A percentile compares a stretch with the other conserved stretches of the same genome.
Conservation (phyloP, 2,797 vertebrate species). For the Percopsis omiscomaycus region DNA sequence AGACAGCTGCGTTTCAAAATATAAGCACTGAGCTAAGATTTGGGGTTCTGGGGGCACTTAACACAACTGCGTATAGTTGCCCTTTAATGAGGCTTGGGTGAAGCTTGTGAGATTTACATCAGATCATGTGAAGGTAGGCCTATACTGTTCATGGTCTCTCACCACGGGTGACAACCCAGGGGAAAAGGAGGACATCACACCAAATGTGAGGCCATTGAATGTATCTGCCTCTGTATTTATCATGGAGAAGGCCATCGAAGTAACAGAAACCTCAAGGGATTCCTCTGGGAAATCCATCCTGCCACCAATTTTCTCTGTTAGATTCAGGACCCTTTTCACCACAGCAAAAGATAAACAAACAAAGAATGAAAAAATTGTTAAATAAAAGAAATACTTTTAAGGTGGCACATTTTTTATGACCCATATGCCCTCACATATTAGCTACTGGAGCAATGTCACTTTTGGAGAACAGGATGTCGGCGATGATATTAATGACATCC, state of each 20-base stretch:
- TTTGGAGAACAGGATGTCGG: constrained; percentile 72
- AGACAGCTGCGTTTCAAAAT: too few species aligned
- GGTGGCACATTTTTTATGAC: not conserved
- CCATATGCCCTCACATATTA: constrained; percentile 75
- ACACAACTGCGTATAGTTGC: too few species aligned
- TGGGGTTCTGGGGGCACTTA: too few species aligned
- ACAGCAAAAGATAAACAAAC: constrained; percentile 16
- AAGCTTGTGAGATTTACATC: too few species aligned
- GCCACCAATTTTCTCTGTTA: constrained; percentile 79
- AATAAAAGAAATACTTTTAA: not conserved
- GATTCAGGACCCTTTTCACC: constrained; percentile 78
- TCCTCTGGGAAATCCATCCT: constrained; percentile 75
- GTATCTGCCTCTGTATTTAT: constrained; percentile 57
- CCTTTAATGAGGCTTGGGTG: too few species aligned
- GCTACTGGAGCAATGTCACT: constrained; percentile 67
- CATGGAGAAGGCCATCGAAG: constrained; percentile 79
- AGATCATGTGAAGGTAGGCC: too few species aligned
- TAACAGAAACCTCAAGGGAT: constrained; percentile 61
- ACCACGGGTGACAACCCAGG: constrained; percentile 74
- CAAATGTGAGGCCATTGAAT: constrained; percentile 84
- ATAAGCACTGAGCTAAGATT: too few species aligned
- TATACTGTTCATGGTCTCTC: constrained; percentile 29
- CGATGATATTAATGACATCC: constrained; percentile 72
- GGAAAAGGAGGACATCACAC: constrained; percentile 63
- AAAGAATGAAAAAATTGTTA: not conserved